Base-by-base conservation (phyloP, 1,140 invertebrate genomes). In the Bilobella aurantiaca region DNA sequence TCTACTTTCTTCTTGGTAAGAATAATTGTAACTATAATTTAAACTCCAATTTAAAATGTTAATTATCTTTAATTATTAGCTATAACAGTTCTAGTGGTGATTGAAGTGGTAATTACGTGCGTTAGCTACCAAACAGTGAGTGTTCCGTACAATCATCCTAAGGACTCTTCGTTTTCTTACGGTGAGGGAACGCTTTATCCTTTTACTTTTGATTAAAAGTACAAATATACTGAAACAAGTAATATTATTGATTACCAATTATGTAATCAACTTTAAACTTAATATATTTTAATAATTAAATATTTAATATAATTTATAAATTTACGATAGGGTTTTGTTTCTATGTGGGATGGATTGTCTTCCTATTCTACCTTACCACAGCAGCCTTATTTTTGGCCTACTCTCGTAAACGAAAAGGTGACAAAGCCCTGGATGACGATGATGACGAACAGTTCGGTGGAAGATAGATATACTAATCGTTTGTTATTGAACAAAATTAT, bases 1-100 rank as follows among this genome's bases (percentile, higher is more conserved):
- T 92, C 67, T 87, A 92, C 73, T 86, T 93, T 74, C 86, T 93
- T 58, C 85, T 86, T 76, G 86, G 88, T 89, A 78, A 83, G 79
- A 62, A 58, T 61, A 23, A 42, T 46, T 62, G 27, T 34, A 28
- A 62, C 1, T 29, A 56, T 29, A 65, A 28, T 25, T 56, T 29
- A 14, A 56, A 31, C 29, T 42, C 18, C n/a, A 42, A 42, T 12
- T 42, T 42, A 42, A 25, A 59, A 62, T 56, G 64, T 63, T 67
- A 3, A 49, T 68, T 62, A 72, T 66, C 63, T 69, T 71, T 62
- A 73, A 46, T 79, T 80, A 72, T 58, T 76, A 87, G 87, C 83
- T 69, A 83, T 82, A 21, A 85, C 84, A 62, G 82, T 85, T 14
- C 81, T 91, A 70, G 88, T 90, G 1, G 88, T 91, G 3, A 83